Conservation (phyloP, 2,113 vertebrate species). For the Microcebus tavaratra region DNA sequence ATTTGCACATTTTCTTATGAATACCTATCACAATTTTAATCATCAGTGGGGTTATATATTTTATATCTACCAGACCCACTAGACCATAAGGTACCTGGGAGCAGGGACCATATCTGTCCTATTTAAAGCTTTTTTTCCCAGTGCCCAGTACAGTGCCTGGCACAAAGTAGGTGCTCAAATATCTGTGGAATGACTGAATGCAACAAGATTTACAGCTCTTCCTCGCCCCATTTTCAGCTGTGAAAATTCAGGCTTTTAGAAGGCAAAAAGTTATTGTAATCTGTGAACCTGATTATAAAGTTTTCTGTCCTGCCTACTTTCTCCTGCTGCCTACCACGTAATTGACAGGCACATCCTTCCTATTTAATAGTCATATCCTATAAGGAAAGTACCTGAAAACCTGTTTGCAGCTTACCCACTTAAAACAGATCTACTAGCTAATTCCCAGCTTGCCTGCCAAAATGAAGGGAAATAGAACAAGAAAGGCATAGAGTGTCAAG, state of each 20-base stretch:
- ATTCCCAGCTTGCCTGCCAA: neutral
- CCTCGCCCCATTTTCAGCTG: neutral
- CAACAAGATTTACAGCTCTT: neutral
- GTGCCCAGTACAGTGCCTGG: neutral
- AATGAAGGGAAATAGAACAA: neutral
- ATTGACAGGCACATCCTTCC: neutral
- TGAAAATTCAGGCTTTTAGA: neutral
- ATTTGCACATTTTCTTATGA: neutral
- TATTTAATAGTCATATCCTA: neutral
- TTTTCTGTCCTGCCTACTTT: neutral
- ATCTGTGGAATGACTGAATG: neutral
- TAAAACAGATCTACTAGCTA: neutral
- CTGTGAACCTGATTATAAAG: neutral
- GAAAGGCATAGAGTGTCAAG: neutral
- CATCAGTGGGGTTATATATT: neutral
- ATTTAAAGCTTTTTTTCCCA: neutral
- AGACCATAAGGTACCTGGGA: neutral
- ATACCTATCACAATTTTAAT: neutral
- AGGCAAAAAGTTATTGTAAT: neutral
- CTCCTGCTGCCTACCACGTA: neutral
- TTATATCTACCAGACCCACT: neutral
- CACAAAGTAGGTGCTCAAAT: neutral
- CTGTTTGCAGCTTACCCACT: neutral
- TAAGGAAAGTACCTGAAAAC: slow-evolving; percentile 14
- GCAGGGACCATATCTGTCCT: neutral